Percentiles rank a stretch among this genome's conserved stretches.
Evolutionary conservation across 2,797 vertebrate genomes (phyloP).

Genomic region (Bradypus variegatus): DNA sequence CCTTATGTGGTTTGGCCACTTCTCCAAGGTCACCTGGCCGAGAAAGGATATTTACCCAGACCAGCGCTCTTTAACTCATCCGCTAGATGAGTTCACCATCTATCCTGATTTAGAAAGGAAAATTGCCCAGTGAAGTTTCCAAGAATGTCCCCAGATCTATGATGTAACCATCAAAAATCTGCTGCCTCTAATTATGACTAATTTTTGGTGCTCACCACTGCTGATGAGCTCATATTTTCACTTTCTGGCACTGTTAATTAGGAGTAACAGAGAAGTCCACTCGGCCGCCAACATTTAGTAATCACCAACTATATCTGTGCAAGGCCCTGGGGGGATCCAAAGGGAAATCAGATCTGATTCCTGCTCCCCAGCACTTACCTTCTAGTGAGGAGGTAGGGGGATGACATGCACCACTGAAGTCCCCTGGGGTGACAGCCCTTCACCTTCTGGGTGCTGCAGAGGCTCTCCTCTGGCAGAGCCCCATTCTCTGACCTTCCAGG

Average conservation of each 20-base stretch:
- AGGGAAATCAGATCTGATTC: not conserved
- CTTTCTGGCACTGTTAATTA: not conserved
- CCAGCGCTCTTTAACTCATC: not conserved
- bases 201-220: not conserved
- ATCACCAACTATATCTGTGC: not conserved
- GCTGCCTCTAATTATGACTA: conserved; percentile 4
- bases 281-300: not conserved
- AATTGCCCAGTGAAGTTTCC: conserved; percentile 56
- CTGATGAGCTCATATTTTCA: not conserved
- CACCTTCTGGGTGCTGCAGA: not conserved
- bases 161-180: not conserved
- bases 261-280: not conserved
- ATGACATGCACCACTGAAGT: not conserved
- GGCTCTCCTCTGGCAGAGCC: not conserved
- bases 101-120: conserved; percentile 57
- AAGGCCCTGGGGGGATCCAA: not conserved
- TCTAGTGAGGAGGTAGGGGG: not conserved
- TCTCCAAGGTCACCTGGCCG: not conserved
- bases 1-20: not conserved
- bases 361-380: not conserved
- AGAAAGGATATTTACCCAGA: not conserved
- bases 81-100: conserved; percentile 14
- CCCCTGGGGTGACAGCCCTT: too few relatives aligned
- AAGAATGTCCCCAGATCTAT: conserved; percentile 43
- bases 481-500: not conserved